Evolutionary conservation across 2,797 vertebrate genomes (phyloP), one percentile per base, ranked within the genome.

Genomic region (Uromys caudimaculatus): DNA sequence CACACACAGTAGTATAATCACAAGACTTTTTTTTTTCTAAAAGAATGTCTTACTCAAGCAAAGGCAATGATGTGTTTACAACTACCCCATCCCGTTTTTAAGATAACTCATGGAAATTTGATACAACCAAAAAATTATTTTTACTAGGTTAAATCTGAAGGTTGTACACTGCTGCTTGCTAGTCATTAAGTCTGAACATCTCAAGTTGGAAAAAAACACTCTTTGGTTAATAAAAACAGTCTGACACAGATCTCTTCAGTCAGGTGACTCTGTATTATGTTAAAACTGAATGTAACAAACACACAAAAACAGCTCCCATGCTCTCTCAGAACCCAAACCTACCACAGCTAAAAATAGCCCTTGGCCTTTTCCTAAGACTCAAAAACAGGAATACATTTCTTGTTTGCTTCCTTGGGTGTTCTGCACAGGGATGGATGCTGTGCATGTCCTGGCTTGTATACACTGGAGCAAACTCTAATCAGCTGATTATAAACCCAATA

Each of bases 211-310:
- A 6, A 2, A 27, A 44, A 44, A 78, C 58, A 93, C n/a, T 44
- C 94, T 96, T 67, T 60, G 93, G 93, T 95, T 90, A 97, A 93
- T 93, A 89, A 97, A 97, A 97, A 97, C 96, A 97, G 95, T 87
- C 91, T 47, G 62, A 93, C 87, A 94, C 87, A 90, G 86, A 92
- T 91, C 94, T 95, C 62, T 85, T 69, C 71, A 78, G 90, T 82
- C 67, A 1, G 71, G 56, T 88, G 88, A 75, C 86, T 84, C 71
- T 95, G 76, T 87, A 90, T 95, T 96, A 94, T 96, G 96, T 91
- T 94, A 82, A 88, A 95, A 89, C 0, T 29, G 67, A 90, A 81
- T 67, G 94, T 93, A 73, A 56, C 90, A 83, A 91, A 83, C 64
- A 91, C 67, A 0, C 38, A 83, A 91, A 83, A 67, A 91, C 52